phyloP scores from a whole-genome alignment of 2,797 vertebrate genomes.

The Cheirogaleus major region DNA sequence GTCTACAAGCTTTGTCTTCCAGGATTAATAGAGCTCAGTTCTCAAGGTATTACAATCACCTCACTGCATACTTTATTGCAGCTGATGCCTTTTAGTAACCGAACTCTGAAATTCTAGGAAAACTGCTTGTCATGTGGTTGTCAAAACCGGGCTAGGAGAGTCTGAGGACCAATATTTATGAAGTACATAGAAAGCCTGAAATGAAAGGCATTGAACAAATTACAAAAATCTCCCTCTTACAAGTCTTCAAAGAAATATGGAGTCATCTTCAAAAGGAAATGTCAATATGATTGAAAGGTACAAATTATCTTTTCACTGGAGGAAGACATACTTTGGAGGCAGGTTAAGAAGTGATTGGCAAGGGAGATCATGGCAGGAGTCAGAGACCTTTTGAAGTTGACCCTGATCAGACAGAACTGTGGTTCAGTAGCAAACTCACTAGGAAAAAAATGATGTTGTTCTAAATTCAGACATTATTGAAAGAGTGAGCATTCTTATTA shows the following conservation, averaged over 20 bases:
- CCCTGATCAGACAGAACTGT: background rate
- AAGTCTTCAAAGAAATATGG: background rate
- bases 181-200: constrained; percentile 19
- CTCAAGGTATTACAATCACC: background rate
- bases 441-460: background rate
- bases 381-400: constrained; percentile 33
- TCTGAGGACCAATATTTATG: background rate
- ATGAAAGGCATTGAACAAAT: constrained; percentile 21
- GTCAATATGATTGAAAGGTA: background rate
- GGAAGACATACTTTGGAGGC: background rate
- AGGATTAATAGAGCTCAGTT: constrained; percentile 3
- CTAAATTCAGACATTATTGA: constrained; percentile 15
- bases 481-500: background rate
- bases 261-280: constrained; percentile 34
- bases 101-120: constrained; percentile 33
- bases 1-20: background rate
- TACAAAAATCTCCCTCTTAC: background rate
- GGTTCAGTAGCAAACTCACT: background rate
- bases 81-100: constrained; percentile 63
- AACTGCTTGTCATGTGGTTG: background rate
- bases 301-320: constrained; percentile 33
- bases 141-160: background rate
- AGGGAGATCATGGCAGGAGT: background rate
- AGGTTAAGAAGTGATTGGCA: background rate
- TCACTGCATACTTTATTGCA: background rate